Conservation (phyloP, 2,888 invertebrate species). For the Germaria angustata region DNA sequence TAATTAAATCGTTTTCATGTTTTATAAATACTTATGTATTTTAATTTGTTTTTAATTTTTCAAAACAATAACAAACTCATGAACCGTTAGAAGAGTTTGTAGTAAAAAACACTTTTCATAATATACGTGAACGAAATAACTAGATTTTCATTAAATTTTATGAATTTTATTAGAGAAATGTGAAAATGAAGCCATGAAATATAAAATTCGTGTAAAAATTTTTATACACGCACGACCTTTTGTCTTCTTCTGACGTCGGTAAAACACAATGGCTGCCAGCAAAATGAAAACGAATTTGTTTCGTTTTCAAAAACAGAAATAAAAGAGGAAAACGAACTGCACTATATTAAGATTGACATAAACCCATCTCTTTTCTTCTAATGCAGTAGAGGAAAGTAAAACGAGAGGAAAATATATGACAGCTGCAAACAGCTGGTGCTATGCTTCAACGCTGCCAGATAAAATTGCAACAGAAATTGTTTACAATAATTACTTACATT, state of each 20-base stretch:
- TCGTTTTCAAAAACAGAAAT: conserved; percentile 54
- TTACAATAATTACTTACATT: conserved; percentile 31
- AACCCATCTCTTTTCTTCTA: conserved; percentile 20
- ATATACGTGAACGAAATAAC: conserved; percentile 75
- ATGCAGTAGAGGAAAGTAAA: background rate
- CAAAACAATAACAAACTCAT: conserved; percentile 64
- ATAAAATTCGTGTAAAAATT: conserved; percentile 45
- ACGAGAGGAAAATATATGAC: background rate
- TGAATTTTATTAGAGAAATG: conserved; percentile 65
- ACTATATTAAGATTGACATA: background rate
- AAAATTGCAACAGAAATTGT: background rate
- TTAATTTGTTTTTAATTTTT: conserved; percentile 57
- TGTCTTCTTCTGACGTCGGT: conserved; percentile 76
- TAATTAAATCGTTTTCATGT: background rate
- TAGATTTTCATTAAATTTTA: conserved; percentile 70
- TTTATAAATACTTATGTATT: conserved; percentile 29
- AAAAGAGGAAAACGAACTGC: conserved; percentile 53
- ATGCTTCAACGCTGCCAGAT: conserved; percentile 26
- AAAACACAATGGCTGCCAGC: conserved; percentile 72
- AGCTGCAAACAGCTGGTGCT: conserved; percentile 45
- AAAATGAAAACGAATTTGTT: conserved; percentile 64
- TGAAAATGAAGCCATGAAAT: conserved; percentile 70
- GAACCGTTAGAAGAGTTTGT: conserved; percentile 65
- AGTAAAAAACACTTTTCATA: conserved; percentile 51
- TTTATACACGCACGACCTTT: conserved; percentile 69